These are phyloP conservation scores for Dasyurus viverrinus DNA, from an alignment of 2,113 vertebrate genomes.

Conservation along the genomic window DNA sequence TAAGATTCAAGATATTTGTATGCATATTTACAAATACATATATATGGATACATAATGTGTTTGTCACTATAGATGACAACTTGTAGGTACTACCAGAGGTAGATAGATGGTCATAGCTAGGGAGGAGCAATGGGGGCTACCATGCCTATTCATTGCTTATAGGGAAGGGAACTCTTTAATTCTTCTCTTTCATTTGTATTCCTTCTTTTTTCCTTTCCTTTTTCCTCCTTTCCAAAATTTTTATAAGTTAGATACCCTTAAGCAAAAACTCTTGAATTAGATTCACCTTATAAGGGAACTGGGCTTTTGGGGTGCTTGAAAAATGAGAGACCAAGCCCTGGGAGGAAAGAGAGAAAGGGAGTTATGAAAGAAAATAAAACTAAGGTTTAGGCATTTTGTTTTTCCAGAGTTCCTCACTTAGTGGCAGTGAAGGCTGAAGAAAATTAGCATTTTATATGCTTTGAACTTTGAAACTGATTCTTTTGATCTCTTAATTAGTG, in stretches of 20 bases:
- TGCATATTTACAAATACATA: background rate
- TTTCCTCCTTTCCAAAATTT: background rate
- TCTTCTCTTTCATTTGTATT: background rate
- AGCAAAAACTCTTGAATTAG: background rate
- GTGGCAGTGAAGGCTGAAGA: background rate
- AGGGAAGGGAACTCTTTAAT: background rate
- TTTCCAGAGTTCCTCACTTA: background rate
- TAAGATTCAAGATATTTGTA: background rate
- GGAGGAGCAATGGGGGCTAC: background rate
- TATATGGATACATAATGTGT: background rate
- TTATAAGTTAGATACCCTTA: background rate
- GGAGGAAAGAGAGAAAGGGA: background rate
- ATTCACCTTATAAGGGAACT: background rate
- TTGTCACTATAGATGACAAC: too few species aligned
- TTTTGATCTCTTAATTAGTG: background rate
- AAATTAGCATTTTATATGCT: background rate
- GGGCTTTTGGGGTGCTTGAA: background rate
- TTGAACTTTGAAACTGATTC: background rate
- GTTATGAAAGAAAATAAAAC: background rate
- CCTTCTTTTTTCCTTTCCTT: background rate
- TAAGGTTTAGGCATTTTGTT: background rate
- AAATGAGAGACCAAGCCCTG: background rate
- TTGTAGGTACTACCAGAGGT: too few species aligned
- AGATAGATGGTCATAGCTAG: background rate
- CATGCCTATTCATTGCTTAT: background rate